Percentiles rank a stretch among this genome's conserved stretches.
phyloP scores from a whole-genome alignment of 2,888 invertebrate genomes.

The Zygaena filipendulae region DNA sequence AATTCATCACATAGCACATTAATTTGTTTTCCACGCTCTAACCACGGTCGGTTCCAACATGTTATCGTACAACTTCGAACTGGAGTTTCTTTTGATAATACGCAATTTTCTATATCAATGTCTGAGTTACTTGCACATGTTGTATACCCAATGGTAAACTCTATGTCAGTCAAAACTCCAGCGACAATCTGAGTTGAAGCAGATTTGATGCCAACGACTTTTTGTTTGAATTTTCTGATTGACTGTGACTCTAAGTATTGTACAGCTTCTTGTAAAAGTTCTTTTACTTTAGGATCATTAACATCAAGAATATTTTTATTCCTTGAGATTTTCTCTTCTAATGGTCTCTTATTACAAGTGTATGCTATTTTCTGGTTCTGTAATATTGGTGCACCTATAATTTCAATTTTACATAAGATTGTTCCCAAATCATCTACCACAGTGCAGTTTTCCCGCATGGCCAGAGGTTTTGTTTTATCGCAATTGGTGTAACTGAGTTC shows the following conservation, averaged over 20 bases:
- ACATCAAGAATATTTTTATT: conserved; percentile 15
- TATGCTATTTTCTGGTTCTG: conserved; percentile 34
- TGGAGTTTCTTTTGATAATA: conserved; percentile 29
- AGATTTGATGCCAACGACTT: conserved; percentile 43
- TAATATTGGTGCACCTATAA: conserved; percentile 31
- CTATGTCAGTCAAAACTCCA: conserved; percentile 67
- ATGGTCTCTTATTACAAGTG: conserved; percentile 30
- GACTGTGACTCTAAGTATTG: conserved; percentile 42
- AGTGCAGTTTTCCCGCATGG: conserved; percentile 30
- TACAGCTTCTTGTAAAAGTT: conserved; percentile 42
- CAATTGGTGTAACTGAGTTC: conserved; percentile 35
- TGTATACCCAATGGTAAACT: conserved; percentile 67
- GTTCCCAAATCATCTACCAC: conserved; percentile 28
- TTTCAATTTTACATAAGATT: conserved; percentile 36
- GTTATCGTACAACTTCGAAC: conserved; percentile 25
- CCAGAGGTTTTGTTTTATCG: conserved; percentile 25
- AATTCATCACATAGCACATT: conserved; percentile 37
- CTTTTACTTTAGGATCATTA: conserved; percentile 28
- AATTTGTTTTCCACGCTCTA: conserved; percentile 48
- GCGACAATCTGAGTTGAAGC: conserved; percentile 61
- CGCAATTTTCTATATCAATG: conserved; percentile 26
- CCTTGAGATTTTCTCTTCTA: conserved; percentile 28
- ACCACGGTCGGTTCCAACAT: conserved; percentile 71
- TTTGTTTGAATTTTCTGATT: conserved; percentile 33
- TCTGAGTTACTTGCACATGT: conserved; percentile 49